Base-by-base conservation (phyloP, 2,113 vertebrate species). In the Elachura formosa region DNA sequence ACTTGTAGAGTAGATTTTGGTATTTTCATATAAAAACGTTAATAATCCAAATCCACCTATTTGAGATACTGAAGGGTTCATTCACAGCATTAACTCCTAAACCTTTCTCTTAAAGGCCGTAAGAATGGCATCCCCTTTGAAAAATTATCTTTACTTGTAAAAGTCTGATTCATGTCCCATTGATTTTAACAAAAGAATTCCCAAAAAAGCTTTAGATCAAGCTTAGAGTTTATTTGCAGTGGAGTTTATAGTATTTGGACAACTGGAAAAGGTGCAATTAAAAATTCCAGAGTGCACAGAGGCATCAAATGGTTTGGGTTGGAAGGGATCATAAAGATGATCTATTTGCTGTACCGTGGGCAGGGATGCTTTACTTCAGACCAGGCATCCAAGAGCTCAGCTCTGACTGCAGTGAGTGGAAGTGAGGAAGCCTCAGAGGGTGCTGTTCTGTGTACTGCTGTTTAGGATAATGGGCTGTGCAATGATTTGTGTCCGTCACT, bases 41-140 rank as follows among this genome's bases (percentile, higher is more conserved):
- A 68, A 63, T 73, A 69, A 77, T 48, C 59, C 49, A 83, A 93
- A 93, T 91, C 63, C 25, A 59, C 55, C 51, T 71, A 34, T 91
- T 88, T 93, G 71, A 80, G 75, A 48, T 45, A 36, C 20, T 36
- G 14, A n/a, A 45, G 62, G 66, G 21, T 34, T 87, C 15, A 33
- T 71, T 69, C 5, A 1, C 26, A 36, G 36, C 20, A 26, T 79
- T 89, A 75, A 43, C 25, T 84, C 18, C 13, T 59, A 72, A 82
- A 49, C 3, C 6, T 4, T 38, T 33, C 24, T 33, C 29, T 59
- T 76, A 49, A 73, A 45, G 64, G 20, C 46, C 28, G 5, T 45
- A 69, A 28, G 52, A 89, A 56, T 49, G 10, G 10, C 29, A 51
- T 33, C 15, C 13, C 25, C 11, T 66, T 58, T 69, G 51, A 79